Evolutionary conservation across 2,888 invertebrate genomes (phyloP), one percentile per base, ranked within the genome.

Genomic region (Alviniconcha strummeri): DNA sequence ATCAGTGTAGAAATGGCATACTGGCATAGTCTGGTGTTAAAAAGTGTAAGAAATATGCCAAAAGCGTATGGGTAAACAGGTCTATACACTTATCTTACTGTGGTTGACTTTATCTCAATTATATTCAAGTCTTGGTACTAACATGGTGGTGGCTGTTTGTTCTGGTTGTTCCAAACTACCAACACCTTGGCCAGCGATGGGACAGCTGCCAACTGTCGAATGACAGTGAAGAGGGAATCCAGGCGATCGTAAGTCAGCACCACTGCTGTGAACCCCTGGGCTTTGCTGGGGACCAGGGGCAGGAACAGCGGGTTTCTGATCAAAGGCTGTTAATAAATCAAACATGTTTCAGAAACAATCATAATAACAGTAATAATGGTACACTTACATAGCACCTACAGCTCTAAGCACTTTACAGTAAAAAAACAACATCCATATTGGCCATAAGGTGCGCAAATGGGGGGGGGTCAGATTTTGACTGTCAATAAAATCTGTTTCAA

Each of bases 131-230:
- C 1, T 36, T 52, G 7, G n/a, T 57, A 87, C 89, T 96, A 94
- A 98, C 97, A 95, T 88, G 96, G 96, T 2, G 98, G 98, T 74
- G 98, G 98, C 85, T 96, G 94, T 94, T 98, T 98, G 88, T 96
- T 96, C 94, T 98, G 98, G 94, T 98, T 98, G 94, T 99, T 99
- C 99, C 99, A 99, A 86, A 99, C 96, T 56, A 99, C 97, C 64
- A 99, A 94, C 87, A 99, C 96, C 95, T 98, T 98, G 90, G 96
- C 96, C 60, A 99, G 95, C 92, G 98, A 98, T 69, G 98, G 98
- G 82, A 97, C 98, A 90, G 96, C 95, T 5, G 97, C 96, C 83
- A 99, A 95, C 93, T 97, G 97, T 90, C 96, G 95, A 85, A 99
- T 97, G 13, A 98, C 95, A 76, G 96, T 95, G 94, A 97, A 98